Conservation (phyloP, 1,140 invertebrate species). For the Procambarus virginalis region DNA sequence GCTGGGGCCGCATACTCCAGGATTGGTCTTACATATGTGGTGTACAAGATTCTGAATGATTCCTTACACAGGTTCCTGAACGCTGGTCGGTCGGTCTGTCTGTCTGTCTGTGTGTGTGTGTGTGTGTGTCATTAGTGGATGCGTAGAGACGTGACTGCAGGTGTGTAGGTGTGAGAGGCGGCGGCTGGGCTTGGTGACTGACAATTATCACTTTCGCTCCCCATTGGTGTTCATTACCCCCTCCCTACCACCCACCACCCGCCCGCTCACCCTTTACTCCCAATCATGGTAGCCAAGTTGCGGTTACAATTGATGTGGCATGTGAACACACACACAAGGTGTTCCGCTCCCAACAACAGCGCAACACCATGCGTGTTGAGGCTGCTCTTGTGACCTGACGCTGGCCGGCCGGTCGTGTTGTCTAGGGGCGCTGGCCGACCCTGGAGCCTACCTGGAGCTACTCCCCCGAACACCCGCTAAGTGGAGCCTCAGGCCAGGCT, state of each 20-base stretch:
- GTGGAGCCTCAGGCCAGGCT: no score
- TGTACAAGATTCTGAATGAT: no score
- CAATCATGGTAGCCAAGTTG: not conserved
- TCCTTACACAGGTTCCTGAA: no score
- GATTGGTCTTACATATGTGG: no score
- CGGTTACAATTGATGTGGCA: not conserved
- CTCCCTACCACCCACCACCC: not conserved
- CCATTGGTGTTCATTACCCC: not conserved
- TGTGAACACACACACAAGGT: not conserved
- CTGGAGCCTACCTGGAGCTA: no score
- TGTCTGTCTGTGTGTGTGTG: constrained; percentile 7
- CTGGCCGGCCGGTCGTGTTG: no score
- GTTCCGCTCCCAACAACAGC: no score
- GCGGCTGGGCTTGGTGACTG: not conserved
- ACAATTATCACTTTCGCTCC: not conserved
- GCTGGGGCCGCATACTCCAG: no score
- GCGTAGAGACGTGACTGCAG: not conserved
- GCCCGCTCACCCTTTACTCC: not conserved
- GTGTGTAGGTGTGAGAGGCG: not conserved
- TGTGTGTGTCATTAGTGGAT: not conserved
- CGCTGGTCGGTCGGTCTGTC: not conserved
- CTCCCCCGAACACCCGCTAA: no score
- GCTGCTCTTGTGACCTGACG: no score
- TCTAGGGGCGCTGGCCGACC: no score
- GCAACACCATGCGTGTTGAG: no score